phyloP scores from a whole-genome alignment of 2,797 vertebrate species.

The Enteromius fasciolatus region DNA sequence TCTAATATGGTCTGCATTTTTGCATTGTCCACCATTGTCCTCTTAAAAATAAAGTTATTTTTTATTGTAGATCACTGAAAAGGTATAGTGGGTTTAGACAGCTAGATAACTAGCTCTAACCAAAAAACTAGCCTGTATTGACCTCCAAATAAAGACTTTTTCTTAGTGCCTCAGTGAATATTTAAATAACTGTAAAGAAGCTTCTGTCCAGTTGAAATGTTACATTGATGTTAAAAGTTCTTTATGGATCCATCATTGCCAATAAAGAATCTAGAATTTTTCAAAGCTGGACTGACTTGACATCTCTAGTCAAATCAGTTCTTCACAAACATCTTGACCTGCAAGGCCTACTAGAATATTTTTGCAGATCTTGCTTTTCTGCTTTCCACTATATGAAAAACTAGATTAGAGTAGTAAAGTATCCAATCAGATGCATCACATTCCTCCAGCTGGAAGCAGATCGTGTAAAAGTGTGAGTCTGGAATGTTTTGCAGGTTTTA shows the following conservation, averaged over 20 bases:
- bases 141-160: background rate
- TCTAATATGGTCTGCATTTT: conserved; percentile 5
- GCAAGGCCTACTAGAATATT: background rate
- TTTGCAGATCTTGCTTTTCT: conserved; percentile 1
- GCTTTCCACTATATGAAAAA: background rate
- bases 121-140: background rate
- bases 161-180: background rate
- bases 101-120: background rate
- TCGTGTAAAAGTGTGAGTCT: background rate
- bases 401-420: background rate
- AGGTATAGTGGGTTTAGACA: background rate
- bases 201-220: background rate
- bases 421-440: background rate
- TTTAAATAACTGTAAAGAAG: background rate
- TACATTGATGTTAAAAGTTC: background rate
- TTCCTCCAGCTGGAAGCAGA: background rate
- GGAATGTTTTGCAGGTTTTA: conserved; percentile 17
- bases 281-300: no score
- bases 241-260: no score
- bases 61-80: background rate
- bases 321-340: background rate
- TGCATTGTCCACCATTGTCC: background rate
- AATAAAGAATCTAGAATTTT: background rate
- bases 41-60: background rate
- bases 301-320: background rate